phyloP scores from a whole-genome alignment of 2,797 vertebrate species.

The Calcarius lapponicus region DNA sequence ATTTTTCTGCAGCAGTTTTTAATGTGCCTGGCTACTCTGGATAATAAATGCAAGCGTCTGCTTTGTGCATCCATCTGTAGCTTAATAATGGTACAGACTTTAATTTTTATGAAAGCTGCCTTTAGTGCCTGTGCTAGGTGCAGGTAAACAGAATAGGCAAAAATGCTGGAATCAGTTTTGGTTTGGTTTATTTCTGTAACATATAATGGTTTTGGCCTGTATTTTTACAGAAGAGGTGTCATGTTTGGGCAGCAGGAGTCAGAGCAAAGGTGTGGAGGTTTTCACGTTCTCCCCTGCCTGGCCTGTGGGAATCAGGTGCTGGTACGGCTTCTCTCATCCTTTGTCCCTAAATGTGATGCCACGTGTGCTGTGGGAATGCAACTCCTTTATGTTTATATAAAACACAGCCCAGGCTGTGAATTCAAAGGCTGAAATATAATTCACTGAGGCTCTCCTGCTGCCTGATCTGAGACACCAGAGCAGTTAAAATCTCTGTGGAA shows the following conservation, averaged over 20 bases:
- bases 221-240: neutral
- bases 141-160: neutral
- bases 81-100: neutral
- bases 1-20: neutral
- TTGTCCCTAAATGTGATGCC: neutral
- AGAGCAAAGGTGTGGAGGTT: neutral
- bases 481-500: too few relatives aligned
- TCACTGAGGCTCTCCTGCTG: neutral
- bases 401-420: neutral
- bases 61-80: fast-evolving
- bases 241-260: fast-evolving
- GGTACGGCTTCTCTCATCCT: neutral
- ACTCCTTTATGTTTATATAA: fast-evolving
- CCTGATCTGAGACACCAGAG: too few relatives aligned
- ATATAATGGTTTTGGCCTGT: neutral
- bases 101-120: neutral
- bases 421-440: neutral
- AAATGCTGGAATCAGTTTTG: neutral
- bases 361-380: fast-evolving
- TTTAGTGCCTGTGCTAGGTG: neutral
- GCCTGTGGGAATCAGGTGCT: too few relatives aligned
- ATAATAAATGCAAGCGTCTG: neutral
- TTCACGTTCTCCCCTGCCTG: neutral
- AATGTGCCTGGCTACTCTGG: neutral
- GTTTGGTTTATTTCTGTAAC: neutral